A percentile compares a stretch with the other conserved stretches of the same genome.
phyloP scores from a whole-genome alignment of 2,113 vertebrate species.

The Saiga tatarica region DNA sequence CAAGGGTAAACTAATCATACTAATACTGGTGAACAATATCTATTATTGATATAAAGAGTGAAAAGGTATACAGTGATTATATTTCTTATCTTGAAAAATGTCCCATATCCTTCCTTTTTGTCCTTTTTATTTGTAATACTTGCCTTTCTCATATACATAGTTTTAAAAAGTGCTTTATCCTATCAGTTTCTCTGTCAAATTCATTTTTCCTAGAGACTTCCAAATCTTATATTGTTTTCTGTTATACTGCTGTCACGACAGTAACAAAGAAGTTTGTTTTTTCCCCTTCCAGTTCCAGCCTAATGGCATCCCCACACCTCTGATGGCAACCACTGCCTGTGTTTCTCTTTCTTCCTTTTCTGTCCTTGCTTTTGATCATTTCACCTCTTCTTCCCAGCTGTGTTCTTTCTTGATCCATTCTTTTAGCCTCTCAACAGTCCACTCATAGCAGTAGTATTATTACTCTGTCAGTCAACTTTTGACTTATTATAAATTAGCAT shows the following conservation, averaged over 20 bases:
- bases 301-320: not conserved
- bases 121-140: not conserved
- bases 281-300: not conserved
- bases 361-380: not conserved
- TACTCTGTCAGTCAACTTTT: constrained; percentile 44
- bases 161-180: not conserved
- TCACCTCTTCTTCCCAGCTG: not conserved
- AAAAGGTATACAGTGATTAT: not conserved
- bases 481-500: constrained; percentile 54
- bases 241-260: not conserved
- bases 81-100: constrained; percentile 11
- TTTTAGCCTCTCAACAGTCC: not conserved
- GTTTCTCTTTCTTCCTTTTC: not conserved
- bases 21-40: not conserved
- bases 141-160: not conserved
- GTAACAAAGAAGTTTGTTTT: not conserved
- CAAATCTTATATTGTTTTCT: not conserved
- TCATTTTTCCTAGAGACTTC: not conserved
- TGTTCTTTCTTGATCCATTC: not conserved
- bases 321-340: fast-evolving
- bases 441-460: not conserved
- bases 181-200: not conserved
- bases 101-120: not conserved
- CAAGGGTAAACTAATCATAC: not conserved
- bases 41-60: not conserved